Evolutionary conservation across 1,140 invertebrate species (phyloP).

Genomic region (Apocrypta bakeri): DNA sequence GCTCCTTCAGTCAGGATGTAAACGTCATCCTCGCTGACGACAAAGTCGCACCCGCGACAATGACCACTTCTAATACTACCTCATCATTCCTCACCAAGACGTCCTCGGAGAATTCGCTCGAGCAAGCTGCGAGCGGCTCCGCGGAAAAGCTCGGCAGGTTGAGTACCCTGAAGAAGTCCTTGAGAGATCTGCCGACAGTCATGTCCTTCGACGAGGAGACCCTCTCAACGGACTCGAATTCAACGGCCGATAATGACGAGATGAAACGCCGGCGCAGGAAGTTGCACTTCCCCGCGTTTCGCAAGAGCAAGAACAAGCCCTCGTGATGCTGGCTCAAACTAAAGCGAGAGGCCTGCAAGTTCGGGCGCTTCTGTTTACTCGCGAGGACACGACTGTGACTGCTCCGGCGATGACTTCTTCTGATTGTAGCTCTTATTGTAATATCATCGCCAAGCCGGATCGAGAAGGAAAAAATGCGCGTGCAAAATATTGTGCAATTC

Average conservation of each 20-base stretch:
- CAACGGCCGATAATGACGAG: conserved; percentile 73
- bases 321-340: conserved; percentile 67
- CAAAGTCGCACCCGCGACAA: neutral
- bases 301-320: conserved; percentile 69
- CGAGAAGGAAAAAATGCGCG: neutral
- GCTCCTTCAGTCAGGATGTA: conserved; percentile 70
- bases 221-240: conserved; percentile 75
- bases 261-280: conserved; percentile 70
- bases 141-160: conserved; percentile 45
- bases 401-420: neutral
- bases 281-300: conserved; percentile 70
- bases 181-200: conserved; percentile 64
- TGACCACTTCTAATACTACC: conserved; percentile 12
- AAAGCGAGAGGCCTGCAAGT: neutral
- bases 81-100: conserved; percentile 68
- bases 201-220: conserved; percentile 72
- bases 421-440: no score
- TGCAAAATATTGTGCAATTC: conserved; percentile 26
- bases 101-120: conserved; percentile 74
- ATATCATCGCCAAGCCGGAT: no score
- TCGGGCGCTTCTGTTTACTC: conserved; percentile 32
- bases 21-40: conserved; percentile 64
- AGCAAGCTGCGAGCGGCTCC: conserved; percentile 45
- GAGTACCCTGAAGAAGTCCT: conserved; percentile 54
- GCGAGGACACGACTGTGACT: neutral